Conservation (phyloP, 2,888 invertebrate genomes). For the Agrenia bidenticulata region DNA sequence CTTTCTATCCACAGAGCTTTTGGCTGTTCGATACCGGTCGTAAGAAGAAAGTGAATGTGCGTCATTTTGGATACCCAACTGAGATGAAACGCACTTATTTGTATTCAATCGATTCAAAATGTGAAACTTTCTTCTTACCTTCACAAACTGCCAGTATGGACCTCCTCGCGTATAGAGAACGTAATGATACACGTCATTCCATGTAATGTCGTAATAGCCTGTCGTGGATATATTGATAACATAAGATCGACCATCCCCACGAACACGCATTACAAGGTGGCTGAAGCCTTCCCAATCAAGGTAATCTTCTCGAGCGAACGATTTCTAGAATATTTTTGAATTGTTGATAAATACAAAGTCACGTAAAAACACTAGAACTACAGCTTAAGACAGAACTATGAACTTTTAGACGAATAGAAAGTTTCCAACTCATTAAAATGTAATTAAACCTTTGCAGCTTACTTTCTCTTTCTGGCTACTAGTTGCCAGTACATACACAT, state of each 20-base stretch:
- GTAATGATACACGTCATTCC: slow-evolving; percentile 85
- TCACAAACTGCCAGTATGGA: slow-evolving; percentile 94
- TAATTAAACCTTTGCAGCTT: too few relatives aligned
- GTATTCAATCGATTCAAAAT: too few relatives aligned
- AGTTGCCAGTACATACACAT: too few relatives aligned
- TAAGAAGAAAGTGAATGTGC: too few relatives aligned
- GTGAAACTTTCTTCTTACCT: slow-evolving; percentile 61
- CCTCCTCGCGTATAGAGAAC: slow-evolving; percentile 91
- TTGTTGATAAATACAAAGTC: not conserved
- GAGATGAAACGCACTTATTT: too few relatives aligned
- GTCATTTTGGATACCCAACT: too few relatives aligned
- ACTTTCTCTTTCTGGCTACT: too few relatives aligned
- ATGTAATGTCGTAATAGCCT: slow-evolving; percentile 78
- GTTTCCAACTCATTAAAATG: too few relatives aligned
- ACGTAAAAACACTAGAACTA: not conserved
- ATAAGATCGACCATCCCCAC: slow-evolving; percentile 94
- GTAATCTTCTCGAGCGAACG: slow-evolving; percentile 71
- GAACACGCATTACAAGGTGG: slow-evolving; percentile 71
- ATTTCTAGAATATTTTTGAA: slow-evolving; percentile 64
- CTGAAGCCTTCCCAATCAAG: slow-evolving; percentile 79
- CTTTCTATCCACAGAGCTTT: too few relatives aligned
- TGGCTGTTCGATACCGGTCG: too few relatives aligned
- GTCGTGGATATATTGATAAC: slow-evolving; percentile 74
- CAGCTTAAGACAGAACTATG: not conserved
- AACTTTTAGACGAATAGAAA: too few relatives aligned